Evolutionary conservation across 1,140 invertebrate species (phyloP).

Genomic region (Philopotamus ludificatus): DNA sequence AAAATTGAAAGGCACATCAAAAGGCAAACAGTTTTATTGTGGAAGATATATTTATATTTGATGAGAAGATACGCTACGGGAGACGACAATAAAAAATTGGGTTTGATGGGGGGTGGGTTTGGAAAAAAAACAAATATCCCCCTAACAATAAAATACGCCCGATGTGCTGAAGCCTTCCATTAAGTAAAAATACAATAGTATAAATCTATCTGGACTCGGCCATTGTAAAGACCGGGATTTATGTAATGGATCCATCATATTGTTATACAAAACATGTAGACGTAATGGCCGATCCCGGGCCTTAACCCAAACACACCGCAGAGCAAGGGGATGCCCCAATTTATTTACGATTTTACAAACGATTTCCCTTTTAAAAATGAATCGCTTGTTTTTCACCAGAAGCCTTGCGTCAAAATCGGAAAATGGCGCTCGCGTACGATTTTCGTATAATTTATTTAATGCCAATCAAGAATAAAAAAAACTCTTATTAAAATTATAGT

Average conservation of each 20-base stretch:
- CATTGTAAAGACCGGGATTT: conserved; percentile 23
- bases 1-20: conserved; percentile 16
- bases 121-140: conserved; percentile 25
- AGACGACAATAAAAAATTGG: conserved; percentile 24
- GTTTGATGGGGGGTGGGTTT: not conserved
- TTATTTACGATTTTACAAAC: conserved; percentile 15
- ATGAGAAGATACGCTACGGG: conserved; percentile 17
- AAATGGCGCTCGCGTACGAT: no score
- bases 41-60: conserved; percentile 19
- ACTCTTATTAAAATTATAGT: no score
- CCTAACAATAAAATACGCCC: conserved; percentile 29
- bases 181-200: conserved; percentile 31
- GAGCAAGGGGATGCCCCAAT: conserved; percentile 7
- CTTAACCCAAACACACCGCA: conserved; percentile 10
- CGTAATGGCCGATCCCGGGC: conserved; percentile 20
- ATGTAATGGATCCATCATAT: conserved; percentile 32
- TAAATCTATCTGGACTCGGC: conserved; percentile 24
- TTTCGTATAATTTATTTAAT: no score
- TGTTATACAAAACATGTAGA: conserved; percentile 32
- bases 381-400: not conserved
- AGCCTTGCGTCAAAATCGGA: no score
- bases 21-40: conserved; percentile 13
- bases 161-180: conserved; percentile 25
- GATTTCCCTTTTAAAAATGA: conserved; percentile 9
- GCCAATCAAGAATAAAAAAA: no score